These are phyloP conservation scores for Meandrina meandrites DNA, from an alignment of 92 coral and sea anemone species.

Conservation along the genomic window DNA sequence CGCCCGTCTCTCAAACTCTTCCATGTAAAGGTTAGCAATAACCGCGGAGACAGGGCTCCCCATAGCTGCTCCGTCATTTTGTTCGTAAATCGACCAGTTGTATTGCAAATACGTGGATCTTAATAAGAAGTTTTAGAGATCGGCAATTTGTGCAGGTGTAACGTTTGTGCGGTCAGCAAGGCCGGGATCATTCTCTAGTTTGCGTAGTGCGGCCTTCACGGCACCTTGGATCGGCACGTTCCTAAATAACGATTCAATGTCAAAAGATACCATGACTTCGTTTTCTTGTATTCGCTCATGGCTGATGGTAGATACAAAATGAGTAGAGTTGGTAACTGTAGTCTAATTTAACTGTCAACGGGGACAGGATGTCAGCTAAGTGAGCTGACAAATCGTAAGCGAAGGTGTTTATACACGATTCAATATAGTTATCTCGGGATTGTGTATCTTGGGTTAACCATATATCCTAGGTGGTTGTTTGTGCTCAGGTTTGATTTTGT, in stretches of 20 bases:
- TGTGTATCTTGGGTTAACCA: not conserved
- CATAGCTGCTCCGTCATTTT: too few species aligned
- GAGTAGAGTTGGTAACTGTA: not conserved
- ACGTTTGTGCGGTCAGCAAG: too few species aligned
- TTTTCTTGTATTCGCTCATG: too few species aligned
- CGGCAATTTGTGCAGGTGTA: not conserved
- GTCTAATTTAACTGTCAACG: not conserved
- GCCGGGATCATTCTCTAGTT: too few species aligned
- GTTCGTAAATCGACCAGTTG: not conserved
- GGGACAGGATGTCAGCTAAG: not conserved
- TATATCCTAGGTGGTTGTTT: not conserved
- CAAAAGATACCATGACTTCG: too few species aligned
- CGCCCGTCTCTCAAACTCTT: too few species aligned
- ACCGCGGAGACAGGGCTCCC: not conserved
- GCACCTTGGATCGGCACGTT: not conserved
- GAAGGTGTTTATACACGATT: not conserved
- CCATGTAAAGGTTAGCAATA: too few species aligned
- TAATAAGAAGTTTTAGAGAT: not conserved
- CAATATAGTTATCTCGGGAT: not conserved
- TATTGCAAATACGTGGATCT: not conserved
- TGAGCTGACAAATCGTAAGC: not conserved
- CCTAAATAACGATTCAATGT: not conserved
- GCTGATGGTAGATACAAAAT: too few species aligned
- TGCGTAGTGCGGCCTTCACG: not conserved
- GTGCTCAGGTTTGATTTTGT: slow-evolving; percentile 4